phyloP scores from a whole-genome alignment of 30 jellyfish, hydroid and myxozoan genomes.

The Cassiopea andromeda region DNA sequence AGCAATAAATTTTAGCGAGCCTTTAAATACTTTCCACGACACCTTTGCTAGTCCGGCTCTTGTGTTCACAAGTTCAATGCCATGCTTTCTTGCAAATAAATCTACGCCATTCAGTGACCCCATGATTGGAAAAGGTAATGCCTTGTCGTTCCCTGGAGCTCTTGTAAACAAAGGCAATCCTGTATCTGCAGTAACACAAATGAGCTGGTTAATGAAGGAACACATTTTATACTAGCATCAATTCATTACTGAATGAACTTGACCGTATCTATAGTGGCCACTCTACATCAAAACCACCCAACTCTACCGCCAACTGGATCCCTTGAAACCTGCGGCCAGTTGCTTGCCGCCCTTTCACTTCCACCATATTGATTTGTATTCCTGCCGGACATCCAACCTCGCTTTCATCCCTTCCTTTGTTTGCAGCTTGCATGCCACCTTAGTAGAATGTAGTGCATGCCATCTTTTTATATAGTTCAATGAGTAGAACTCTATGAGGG shows the following conservation, averaged over 20 bases:
- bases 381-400: not conserved
- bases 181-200: slow-evolving; percentile 88
- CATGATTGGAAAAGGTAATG: slow-evolving; percentile 91
- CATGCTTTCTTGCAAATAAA: slow-evolving; percentile 91
- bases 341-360: not conserved
- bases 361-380: not conserved
- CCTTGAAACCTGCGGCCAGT: too few relatives aligned
- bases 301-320: not conserved
- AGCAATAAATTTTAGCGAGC: slow-evolving; percentile 71
- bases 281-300: not conserved
- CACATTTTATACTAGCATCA: slow-evolving; percentile 14
- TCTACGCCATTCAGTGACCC: slow-evolving; percentile 99
- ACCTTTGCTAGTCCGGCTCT: slow-evolving; percentile 85
- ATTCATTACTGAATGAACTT: not conserved
- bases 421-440: not conserved
- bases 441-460: too few relatives aligned
- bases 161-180: slow-evolving; percentile 93
- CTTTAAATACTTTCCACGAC: slow-evolving; percentile 84
- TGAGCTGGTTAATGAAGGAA: slow-evolving; percentile 58
- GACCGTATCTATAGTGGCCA: not conserved
- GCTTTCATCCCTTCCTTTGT: not conserved
- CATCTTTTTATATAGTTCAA: too few relatives aligned
- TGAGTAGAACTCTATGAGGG: too few relatives aligned
- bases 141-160: slow-evolving; percentile 59
- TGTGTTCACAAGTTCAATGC: slow-evolving; percentile 72